Evolutionary conservation across 2,888 invertebrate genomes (phyloP), one percentile per base, ranked within the genome.

Genomic region (Mimas tiliae): DNA sequence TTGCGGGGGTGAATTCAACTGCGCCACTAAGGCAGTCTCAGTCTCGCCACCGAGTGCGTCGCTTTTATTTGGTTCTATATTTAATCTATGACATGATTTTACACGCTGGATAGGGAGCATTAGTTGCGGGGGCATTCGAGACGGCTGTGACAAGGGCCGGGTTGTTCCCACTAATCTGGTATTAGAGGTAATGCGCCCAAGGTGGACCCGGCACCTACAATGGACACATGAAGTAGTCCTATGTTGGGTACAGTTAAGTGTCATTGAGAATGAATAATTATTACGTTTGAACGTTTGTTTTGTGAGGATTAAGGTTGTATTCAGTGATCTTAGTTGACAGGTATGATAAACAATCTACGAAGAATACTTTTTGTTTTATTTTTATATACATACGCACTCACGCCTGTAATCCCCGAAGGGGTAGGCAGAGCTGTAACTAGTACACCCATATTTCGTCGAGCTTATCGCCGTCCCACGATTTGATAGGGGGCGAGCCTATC

Each of bases 71-170:
- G 4, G n/a, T 58, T 21, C 6, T 42, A 21, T 42, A 34, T 42
- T 58, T 58, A 58, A 14, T 58, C 58, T 58, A 12, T 38, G 68
- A 69, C 75, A 73, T 72, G 74, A 72, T 71, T 72, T 68, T 67
- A 75, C 72, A 72, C 64, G 72, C 72, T 72, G 65, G 71, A 67
- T 70, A 65, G 50, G 19, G 52, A 33, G 68, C 67, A 69, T 73
- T 69, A 75, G 70, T 72, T 68, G 71, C 69, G 69, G 69, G 64
- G 64, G 50, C 65, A 64, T 68, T 65, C 68, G 58, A 69, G 69
- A 70, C 66, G 67, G 66, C 64, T 66, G 69, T 65, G 70, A 68
- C 67, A 69, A 64, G 68, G 69, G 69, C 62, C 63, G 45, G 45
- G 51, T 19, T 62, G 16, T 62, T 53, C 34, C 63, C 65, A 66